Base-by-base conservation (phyloP, 2,888 invertebrate genomes). In the Drosophila rubida region DNA sequence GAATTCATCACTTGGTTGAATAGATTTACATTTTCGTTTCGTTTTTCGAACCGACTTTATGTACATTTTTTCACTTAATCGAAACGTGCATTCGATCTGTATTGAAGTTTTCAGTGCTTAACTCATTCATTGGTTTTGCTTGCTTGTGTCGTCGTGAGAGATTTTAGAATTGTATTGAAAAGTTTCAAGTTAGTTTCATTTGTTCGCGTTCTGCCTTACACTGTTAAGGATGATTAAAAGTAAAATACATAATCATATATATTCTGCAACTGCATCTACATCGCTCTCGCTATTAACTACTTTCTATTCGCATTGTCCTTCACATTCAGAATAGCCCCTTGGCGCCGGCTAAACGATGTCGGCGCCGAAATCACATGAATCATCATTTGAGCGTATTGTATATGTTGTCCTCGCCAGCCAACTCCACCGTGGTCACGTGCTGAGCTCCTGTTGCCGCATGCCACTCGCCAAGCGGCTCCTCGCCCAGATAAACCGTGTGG, bases 381-480 rank as follows among this genome's bases (percentile, higher is more conserved):
- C 89, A 91, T 91, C 91, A 92, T 91, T 92, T 92, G 75, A 92
- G 84, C 76, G 92, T 92, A 84, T 92, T 92, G 83, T 92, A 92
- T 75, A 92, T 92, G 86, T 91, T 92, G 78, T 92, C 91, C 61
- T 80, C 86, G n/a, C 88, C 87, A 27, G 78, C 81, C 62, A 89
- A 64, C 62, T 88, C 84, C 25, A 88, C 85, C 30, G 89, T 89
- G 58, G 90, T 90, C 19, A 90, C 75, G 63, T 90, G 90, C 32
- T 79, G 74, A 27, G 39, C 35, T 7, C 13, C 48, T 3, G n/a
- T 41, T 5, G 64, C 46, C 7, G 65, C 63, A 45, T 88, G 81
- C 6, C 85, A 73, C 55, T 89, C 89, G 0, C 90, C 90, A 22
- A 90, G 62, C 23, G 90, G 87, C 60, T 90, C 89, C 41, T 90